Conservation (phyloP, 2,797 vertebrate genomes). For the Anableps anableps region DNA sequence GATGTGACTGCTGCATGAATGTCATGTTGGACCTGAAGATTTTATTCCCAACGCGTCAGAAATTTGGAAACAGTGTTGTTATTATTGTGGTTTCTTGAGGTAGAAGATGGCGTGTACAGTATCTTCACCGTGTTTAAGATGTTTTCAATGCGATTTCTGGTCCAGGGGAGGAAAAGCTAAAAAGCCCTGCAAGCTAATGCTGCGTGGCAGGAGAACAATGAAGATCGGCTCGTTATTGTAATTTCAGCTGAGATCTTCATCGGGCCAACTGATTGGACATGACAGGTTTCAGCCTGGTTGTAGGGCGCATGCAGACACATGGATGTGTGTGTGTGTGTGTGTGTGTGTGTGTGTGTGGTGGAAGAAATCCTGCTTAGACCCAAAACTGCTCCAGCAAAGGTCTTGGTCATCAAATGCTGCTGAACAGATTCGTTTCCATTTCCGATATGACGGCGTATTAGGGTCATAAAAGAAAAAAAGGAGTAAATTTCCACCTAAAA, state of each 20-base stretch:
- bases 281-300: conserved; percentile 63
- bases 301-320: background rate
- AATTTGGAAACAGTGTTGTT: background rate
- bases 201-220: conserved; percentile 50
- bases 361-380: background rate
- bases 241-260: conserved; percentile 79
- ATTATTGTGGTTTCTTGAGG: background rate
- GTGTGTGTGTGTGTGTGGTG: too few species aligned
- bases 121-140: background rate
- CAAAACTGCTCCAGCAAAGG: background rate
- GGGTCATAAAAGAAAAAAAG: too few species aligned
- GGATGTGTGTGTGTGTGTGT: too few species aligned
- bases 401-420: background rate
- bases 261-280: conserved; percentile 81
- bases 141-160: background rate
- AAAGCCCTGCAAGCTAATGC: conserved; percentile 40
- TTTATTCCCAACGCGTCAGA: background rate
- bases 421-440: background rate
- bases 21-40: background rate
- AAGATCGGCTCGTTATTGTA: conserved; percentile 72
- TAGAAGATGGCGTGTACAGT: background rate
- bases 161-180: background rate
- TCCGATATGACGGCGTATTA: background rate
- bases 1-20: background rate
- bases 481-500: too few species aligned